Base-by-base conservation (phyloP, 2,888 invertebrate species). In the Erebia ligea region DNA sequence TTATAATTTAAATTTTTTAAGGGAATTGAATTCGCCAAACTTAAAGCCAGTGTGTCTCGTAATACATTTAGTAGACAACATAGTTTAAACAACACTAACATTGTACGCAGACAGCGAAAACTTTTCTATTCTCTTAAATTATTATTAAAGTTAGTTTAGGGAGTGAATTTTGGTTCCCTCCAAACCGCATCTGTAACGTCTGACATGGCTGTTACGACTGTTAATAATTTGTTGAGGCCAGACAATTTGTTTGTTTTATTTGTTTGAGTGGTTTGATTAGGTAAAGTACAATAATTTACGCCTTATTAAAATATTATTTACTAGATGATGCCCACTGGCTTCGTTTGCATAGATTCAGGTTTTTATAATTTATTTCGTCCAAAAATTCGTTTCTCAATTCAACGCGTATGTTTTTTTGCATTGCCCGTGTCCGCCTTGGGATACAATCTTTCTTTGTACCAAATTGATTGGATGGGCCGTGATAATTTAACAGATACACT, bases 111-210 rank as follows among this genome's bases (percentile, higher is more conserved):
- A 72, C 65, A 59, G 70, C 21, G 34, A 50, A 71, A 74, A 76
- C 72, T 75, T 74, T 73, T 68, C 56, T 71, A 75, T 74, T 73
- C 73, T 69, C 69, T 74, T 73, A 74, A 73, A 76, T 75, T 75
- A 77, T 72, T 76, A 75, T 77, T 69, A 75, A 72, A 74, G 68
- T 73, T 67, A 58, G 68, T 61, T 74, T 75, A 71, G 69, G 69
- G 66, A 68, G 57, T 69, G 69, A 72, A 69, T 72, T 76, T 69
- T 57, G 57, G 65, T 54, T 54, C 63, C 67, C 19, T 25, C 19
- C 48, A 68, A 71, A 70, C 40, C 59, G 64, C 59, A 50, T 58
- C 50, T 67, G 58, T 57, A 56, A 61, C 65, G 65, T 68, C 66
- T 52, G 54, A 68, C 50, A 19, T 52, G 61, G 40, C 66, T 21